Evolutionary conservation across 2,888 invertebrate genomes (phyloP), one percentile per base, ranked within the genome.

Genomic region (Archips crataeganus): DNA sequence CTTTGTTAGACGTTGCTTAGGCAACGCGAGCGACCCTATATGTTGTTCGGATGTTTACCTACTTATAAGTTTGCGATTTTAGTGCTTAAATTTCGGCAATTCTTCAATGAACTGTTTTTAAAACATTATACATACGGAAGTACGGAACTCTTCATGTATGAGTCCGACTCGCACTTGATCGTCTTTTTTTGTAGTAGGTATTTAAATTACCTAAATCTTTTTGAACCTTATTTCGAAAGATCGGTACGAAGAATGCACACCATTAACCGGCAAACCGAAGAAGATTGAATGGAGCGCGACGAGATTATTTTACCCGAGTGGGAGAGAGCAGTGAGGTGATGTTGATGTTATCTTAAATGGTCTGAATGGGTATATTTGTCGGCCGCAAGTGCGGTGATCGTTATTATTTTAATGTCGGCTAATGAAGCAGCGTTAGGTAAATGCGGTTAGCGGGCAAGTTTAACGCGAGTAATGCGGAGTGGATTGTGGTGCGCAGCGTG

Each of bases 341-440:
- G 74, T 77, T 79, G 75, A 71, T 76, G 74, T 77, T 79, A 82
- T 81, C 77, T 80, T 77, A 76, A 81, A 77, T 70, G 76, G 74
- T 67, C 74, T 80, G 78, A 82, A 81, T 78, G 77, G 80, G 82
- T 81, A 81, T 81, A 82, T 77, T 78, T 81, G 79, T 77, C 78
- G 75, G 81, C 83, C 82, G 79, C 83, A 84, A 86, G 74, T 80
- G 80, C 73, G 74, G 78, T 79, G 80, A 81, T 83, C 79, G 84
- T 86, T 88, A 88, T 91, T 89, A 90, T 86, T 88, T 87, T 89
- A 88, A 89, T 91, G 85, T 84, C 80, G 82, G 82, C 81, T 88
- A 90, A 90, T 91, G 84, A 87, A 84, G 82, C 80, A 83, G 85
- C 80, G 83, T 85, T 86, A 88, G 87, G 86, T 81, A 82, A 87